phyloP scores from a whole-genome alignment of 1,140 invertebrate genomes.

The Chymomyza costata region DNA sequence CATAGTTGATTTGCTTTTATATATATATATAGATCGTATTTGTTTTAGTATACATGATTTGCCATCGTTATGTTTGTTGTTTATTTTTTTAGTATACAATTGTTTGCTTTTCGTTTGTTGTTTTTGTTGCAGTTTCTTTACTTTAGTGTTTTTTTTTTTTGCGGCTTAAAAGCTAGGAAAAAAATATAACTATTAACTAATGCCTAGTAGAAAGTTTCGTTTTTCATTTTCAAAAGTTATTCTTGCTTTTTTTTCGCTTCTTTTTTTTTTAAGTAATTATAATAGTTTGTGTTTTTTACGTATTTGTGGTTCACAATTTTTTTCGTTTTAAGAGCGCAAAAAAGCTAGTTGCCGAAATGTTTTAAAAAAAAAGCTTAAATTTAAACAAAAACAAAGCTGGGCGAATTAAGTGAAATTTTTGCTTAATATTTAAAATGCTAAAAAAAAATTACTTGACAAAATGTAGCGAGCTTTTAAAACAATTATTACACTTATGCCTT shows the following conservation, averaged over 20 bases:
- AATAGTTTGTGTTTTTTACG: conserved; percentile 27
- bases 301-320: conserved; percentile 41
- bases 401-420: too few relatives aligned
- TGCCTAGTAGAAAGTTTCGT: conserved; percentile 32
- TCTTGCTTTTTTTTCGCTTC: conserved; percentile 7
- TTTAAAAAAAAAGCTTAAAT: conserved; percentile 7
- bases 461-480: too few relatives aligned
- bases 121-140: conserved; percentile 3
- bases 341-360: conserved; percentile 7
- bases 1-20: conserved; percentile 9
- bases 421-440: too few relatives aligned
- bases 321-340: conserved; percentile 32
- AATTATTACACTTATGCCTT: too few relatives aligned
- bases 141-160: conserved; percentile 5
- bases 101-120: conserved; percentile 28
- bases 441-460: too few relatives aligned
- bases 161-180: conserved; percentile 38
- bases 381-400: neutral
- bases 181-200: conserved; percentile 48
- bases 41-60: conserved; percentile 23
- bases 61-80: conserved; percentile 8
- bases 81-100: conserved; percentile 46
- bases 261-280: conserved; percentile 6
- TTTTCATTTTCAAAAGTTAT: conserved; percentile 10
- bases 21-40: conserved; percentile 12